Conservation (phyloP, 1,140 invertebrate genomes). For the Callitettix versicolor region DNA sequence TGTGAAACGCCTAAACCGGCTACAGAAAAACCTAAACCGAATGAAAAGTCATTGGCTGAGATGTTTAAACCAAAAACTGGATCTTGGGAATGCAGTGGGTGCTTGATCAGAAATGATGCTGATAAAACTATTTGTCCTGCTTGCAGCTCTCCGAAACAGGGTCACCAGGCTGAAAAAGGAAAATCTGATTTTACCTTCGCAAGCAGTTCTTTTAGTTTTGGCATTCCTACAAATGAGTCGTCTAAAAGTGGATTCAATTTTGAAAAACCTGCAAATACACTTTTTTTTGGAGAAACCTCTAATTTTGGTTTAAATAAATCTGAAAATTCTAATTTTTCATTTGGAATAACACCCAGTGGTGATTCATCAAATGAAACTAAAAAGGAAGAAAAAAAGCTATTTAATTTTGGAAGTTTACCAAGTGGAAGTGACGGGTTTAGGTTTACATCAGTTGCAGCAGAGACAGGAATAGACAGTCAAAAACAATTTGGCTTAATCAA, state of each 20-base stretch:
- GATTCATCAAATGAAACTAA: not conserved
- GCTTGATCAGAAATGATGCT: slow-evolving; percentile 36
- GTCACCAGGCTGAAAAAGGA: slow-evolving; percentile 31
- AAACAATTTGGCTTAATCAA: no score
- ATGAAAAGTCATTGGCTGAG: slow-evolving; percentile 21
- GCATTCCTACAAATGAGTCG: slow-evolving; percentile 19
- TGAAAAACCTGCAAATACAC: slow-evolving; percentile 14
- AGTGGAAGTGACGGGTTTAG: no score
- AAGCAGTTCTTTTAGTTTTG: slow-evolving; percentile 24
- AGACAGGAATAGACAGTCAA: no score
- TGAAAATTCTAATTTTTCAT: slow-evolving; percentile 15
- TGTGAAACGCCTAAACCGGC: not conserved
- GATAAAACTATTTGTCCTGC: slow-evolving; percentile 39
- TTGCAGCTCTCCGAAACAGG: slow-evolving; percentile 45
- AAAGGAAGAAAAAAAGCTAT: no score
- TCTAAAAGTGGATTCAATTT: slow-evolving; percentile 28
- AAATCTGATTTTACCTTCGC: not conserved
- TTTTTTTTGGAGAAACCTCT: no score
- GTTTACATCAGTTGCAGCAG: no score
- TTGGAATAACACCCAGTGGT: slow-evolving; percentile 15
- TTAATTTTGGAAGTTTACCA: no score
- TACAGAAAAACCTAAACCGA: slow-evolving; percentile 28
- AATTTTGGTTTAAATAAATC: no score
- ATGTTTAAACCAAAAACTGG: slow-evolving; percentile 39
- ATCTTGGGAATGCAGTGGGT: slow-evolving; percentile 40